Conservation (phyloP, 2,888 invertebrate species). For the Parelbella ahira region DNA sequence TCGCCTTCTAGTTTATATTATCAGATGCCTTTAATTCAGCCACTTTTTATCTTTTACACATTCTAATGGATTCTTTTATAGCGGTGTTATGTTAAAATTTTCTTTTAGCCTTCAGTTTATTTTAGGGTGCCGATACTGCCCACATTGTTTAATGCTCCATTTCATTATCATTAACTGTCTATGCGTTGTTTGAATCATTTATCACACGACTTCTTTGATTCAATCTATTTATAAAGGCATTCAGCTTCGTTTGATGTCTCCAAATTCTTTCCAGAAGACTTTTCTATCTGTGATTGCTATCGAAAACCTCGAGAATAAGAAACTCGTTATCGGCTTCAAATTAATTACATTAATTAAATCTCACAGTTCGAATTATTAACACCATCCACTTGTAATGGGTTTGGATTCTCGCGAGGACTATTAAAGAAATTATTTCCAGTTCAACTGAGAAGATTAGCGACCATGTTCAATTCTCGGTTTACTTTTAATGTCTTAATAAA, state of each 20-base stretch:
- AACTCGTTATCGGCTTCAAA: constrained; percentile 33
- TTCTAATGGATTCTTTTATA: constrained; percentile 22
- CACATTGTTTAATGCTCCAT: constrained; percentile 34
- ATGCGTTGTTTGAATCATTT: constrained; percentile 21
- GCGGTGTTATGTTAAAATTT: constrained; percentile 15
- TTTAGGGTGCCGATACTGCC: constrained; percentile 33
- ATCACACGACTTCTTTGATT: constrained; percentile 22
- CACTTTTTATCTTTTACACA: constrained; percentile 18
- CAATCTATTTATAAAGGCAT: constrained; percentile 17
- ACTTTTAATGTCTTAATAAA: constrained; percentile 30
- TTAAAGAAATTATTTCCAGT: constrained; percentile 32
- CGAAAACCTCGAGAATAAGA: constrained; percentile 35
- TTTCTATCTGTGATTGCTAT: constrained; percentile 3
- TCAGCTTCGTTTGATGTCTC: constrained; percentile 18
- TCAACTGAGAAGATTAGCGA: constrained; percentile 30
- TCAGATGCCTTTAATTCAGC: constrained; percentile 31
- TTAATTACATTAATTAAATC: constrained; percentile 29
- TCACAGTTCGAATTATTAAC: constrained; percentile 19
- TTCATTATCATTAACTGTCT: constrained; percentile 19
- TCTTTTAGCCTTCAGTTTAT: constrained; percentile 19
- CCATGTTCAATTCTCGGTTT: constrained; percentile 25
- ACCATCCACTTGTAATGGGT: constrained; percentile 24
- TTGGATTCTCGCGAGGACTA: constrained; percentile 28
- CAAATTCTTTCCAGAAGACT: constrained; percentile 2
- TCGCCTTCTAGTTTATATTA: constrained; percentile 27